Evolutionary conservation across 2,888 invertebrate species (phyloP), one percentile per base, ranked within the genome.

Genomic region (Ennomos erosarius): DNA sequence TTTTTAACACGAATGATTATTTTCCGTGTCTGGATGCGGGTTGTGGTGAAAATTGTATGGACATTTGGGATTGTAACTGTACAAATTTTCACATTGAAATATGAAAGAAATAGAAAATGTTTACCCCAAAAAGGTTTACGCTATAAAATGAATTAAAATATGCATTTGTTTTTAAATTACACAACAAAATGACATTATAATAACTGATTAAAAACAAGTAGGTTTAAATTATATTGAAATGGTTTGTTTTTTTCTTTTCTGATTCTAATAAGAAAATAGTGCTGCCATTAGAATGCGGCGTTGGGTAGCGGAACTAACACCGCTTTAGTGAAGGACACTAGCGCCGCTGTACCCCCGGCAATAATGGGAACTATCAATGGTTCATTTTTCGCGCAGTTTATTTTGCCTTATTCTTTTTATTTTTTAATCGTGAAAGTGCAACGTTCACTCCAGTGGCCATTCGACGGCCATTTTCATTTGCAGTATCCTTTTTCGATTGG

Each of bases 371-470:
- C 87, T 84, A 83, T 75, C 73, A 39, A 78, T 81, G 88, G 89
- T 89, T 88, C 89, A 87, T 87, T 86, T 85, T 84, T 78, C 81
- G 72, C 75, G 78, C 64, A 72, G 77, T 79, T 84, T 79, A 82
- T 85, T 88, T 88, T 75, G 26, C 55, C 55, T 35, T 16, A 45
- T 82, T 84, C n/a, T n/a, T 53, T 81, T 81, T 86, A 87, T 81
- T 84, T 78, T 87, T 85, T 87, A 85, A 86, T 89, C 86, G 88
- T 86, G 87, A 89, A 90, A 90, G 89, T 89, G 90, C 90, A 87
- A 86, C 86, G 88, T 88, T 88, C 90, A 88, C 88, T 88, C 89
- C 84, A 82, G 79, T 75, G 75, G 82, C 82, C 76, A 87, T 89
- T 89, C 88, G 85, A 84, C 86, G 76, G 82, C 84, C 81, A 86